These are phyloP conservation scores for Anneissia japonica DNA, from an alignment of 35 echinoderm and acorn worm genomes.

Conservation along the genomic window DNA sequence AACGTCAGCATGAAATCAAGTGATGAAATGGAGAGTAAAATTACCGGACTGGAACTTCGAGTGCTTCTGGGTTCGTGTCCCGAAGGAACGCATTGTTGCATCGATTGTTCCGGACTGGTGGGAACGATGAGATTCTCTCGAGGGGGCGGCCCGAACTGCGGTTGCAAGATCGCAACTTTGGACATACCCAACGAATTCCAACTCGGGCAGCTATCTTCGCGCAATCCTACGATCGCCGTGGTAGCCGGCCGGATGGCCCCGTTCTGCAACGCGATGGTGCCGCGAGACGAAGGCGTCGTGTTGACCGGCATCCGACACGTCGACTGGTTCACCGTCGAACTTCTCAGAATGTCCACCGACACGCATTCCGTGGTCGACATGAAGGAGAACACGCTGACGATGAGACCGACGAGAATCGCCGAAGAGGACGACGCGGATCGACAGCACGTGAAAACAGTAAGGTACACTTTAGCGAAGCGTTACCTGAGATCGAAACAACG, in stretches of 20 bases:
- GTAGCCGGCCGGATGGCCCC: not conserved
- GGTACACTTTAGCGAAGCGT: not conserved
- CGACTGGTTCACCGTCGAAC: not conserved
- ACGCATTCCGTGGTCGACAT: not conserved
- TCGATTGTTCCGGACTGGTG: not conserved
- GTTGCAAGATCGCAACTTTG: not conserved
- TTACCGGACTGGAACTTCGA: not conserved
- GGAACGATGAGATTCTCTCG: not conserved
- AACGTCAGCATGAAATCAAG: too few species aligned
- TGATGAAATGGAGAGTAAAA: not conserved
- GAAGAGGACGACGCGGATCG: not conserved
- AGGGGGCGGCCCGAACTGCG: not conserved
- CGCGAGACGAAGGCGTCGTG: not conserved
- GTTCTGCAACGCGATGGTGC: not conserved
- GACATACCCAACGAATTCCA: not conserved
- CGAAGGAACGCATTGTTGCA: not conserved
- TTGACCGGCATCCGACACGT: not conserved
- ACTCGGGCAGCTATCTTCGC: not conserved
- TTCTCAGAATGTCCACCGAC: not conserved
- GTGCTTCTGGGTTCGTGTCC: not conserved
- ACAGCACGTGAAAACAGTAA: not conserved
- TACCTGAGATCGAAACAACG: not conserved
- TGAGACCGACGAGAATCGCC: not conserved
- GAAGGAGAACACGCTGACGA: not conserved
- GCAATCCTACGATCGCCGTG: not conserved